These are phyloP conservation scores for Rhinophrynus dorsalis DNA, from an alignment of 2,797 vertebrate genomes.

Conservation along the genomic window DNA sequence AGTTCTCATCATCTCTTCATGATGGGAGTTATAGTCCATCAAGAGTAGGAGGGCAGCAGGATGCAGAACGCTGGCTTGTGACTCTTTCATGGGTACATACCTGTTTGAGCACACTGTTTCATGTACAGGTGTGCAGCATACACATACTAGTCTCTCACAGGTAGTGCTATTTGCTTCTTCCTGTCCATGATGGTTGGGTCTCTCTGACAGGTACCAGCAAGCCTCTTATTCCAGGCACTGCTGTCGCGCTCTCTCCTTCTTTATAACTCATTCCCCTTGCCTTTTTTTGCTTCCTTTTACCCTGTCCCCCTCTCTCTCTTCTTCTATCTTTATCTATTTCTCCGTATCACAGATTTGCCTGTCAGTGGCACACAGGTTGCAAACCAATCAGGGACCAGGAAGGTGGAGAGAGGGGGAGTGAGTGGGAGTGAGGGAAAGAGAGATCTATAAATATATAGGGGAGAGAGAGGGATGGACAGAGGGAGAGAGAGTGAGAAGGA, in stretches of 20 bases:
- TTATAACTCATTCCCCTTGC: background rate
- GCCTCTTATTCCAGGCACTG: background rate
- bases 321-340: conserved; percentile 29
- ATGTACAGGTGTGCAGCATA: background rate
- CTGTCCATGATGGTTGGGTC: background rate
- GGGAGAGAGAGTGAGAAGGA: conserved; percentile 17
- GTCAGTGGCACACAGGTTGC: conserved; percentile 48
- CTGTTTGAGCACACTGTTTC: conserved; percentile 2
- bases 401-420: conserved; percentile 49
- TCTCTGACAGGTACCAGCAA: conserved; percentile 24
- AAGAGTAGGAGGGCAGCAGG: too few species aligned
- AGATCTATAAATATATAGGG: conserved; percentile 49
- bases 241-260: background rate
- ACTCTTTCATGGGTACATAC: background rate
- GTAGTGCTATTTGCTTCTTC: background rate
- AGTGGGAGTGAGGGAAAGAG: conserved; percentile 48
- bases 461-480: conserved; percentile 43
- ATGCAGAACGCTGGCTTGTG: background rate
- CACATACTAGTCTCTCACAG: conserved; percentile 3
- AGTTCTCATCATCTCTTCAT: too few species aligned
- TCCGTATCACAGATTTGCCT: conserved; percentile 41
- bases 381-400: conserved; percentile 48
- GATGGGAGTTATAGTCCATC: too few species aligned
- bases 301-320: conserved; percentile 26
- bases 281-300: conserved; percentile 9